A percentile compares a stretch with the other conserved stretches of the same genome.
Conservation (phyloP, 2,113 vertebrate genomes). For the Thalassoma bifasciatum region DNA sequence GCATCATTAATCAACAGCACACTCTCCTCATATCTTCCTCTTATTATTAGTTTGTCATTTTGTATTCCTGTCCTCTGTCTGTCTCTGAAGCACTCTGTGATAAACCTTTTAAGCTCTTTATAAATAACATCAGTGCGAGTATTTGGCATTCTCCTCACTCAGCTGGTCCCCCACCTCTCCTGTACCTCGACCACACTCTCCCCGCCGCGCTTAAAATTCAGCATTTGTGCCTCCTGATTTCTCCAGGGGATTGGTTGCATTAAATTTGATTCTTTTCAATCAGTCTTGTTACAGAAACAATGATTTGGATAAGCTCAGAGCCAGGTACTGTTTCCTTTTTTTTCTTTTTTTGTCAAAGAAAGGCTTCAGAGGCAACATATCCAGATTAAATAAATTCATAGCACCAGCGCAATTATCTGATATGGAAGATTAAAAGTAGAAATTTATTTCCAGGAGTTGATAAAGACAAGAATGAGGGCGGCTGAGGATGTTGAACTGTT, state of each 20-base stretch:
- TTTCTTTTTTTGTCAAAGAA: neutral
- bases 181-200: neutral
- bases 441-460: constrained; percentile 38
- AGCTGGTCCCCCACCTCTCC: neutral
- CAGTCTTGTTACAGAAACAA: constrained; percentile 67
- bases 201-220: constrained; percentile 42
- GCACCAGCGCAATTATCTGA: constrained; percentile 68
- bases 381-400: constrained; percentile 53
- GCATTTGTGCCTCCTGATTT: constrained; percentile 50
- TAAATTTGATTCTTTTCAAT: constrained; percentile 66
- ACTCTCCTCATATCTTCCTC: constrained; percentile 14
- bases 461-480: constrained; percentile 17
- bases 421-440: constrained; percentile 54
- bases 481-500: constrained; percentile 15
- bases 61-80: constrained; percentile 9
- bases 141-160: constrained; percentile 4
- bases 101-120: constrained; percentile 31
- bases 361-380: constrained; percentile 29
- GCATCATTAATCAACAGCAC: constrained; percentile 16
- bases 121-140: constrained; percentile 1
- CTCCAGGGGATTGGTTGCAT: constrained; percentile 61
- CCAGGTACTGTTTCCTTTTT: constrained; percentile 7
- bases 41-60: constrained; percentile 4
- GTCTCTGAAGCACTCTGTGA: constrained; percentile 29
- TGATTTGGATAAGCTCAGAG: constrained; percentile 50